Conservation (phyloP, 2,113 vertebrate species). For the Aegotheles bennettii region DNA sequence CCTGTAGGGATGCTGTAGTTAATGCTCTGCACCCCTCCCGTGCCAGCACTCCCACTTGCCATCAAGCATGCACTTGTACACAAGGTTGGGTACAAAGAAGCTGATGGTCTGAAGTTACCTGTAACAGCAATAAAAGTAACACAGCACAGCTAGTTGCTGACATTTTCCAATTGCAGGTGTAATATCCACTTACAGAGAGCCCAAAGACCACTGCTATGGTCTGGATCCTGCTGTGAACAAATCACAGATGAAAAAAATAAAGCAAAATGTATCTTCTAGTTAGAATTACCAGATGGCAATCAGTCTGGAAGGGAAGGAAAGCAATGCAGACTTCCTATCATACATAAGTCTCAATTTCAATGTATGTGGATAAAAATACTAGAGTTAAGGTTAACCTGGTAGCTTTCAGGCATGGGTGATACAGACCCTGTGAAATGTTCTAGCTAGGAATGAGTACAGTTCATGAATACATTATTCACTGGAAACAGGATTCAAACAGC, state of each 20-base stretch:
- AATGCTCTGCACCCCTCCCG: neutral
- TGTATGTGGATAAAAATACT: neutral
- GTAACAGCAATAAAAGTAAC: neutral
- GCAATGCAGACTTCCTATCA: neutral
- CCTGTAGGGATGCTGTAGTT: neutral
- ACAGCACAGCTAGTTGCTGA: neutral
- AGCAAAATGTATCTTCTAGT: neutral
- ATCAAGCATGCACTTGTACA: neutral
- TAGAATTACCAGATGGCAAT: neutral
- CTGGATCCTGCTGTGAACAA: neutral
- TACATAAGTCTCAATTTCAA: neutral
- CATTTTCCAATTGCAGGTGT: neutral
- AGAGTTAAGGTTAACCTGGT: neutral
- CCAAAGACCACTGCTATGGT: neutral
- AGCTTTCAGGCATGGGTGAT: neutral
- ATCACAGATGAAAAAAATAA: neutral
- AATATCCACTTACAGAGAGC: neutral
- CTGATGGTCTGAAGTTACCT: neutral
- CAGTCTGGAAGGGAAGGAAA: neutral
- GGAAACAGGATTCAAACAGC: neutral
- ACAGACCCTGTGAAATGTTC: neutral
- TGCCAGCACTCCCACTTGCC: neutral
- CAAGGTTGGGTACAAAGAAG: neutral
- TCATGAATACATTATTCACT: neutral
- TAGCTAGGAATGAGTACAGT: neutral